Evolutionary conservation across 2,797 vertebrate species (phyloP).

Genomic region (Sebastes hubbsi): DNA sequence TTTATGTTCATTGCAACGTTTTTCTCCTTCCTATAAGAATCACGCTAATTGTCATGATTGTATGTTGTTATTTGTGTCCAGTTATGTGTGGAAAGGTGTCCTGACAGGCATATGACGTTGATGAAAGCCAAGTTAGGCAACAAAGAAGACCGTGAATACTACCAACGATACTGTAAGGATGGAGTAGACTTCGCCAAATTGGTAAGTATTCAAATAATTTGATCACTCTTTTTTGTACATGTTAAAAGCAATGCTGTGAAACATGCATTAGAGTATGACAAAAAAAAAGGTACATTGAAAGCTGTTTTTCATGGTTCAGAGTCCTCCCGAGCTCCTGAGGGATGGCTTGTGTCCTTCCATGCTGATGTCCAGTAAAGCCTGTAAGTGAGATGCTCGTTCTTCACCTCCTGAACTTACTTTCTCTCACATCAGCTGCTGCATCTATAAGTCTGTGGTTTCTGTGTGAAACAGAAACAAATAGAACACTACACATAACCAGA

Average conservation of each 20-base stretch:
- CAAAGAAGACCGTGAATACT: slow-evolving; percentile 73
- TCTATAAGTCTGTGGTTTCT: not conserved
- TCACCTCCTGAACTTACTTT: not conserved
- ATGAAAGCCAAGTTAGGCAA: slow-evolving; percentile 54
- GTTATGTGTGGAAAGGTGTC: slow-evolving; percentile 91
- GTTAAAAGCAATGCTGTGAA: not conserved
- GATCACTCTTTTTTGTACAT: not conserved
- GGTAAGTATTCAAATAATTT: slow-evolving; percentile 31
- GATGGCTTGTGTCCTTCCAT: slow-evolving; percentile 87
- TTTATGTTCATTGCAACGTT: not conserved
- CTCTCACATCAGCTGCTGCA: not conserved
- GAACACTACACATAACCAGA: not conserved
- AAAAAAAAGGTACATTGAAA: not conserved
- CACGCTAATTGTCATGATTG: not conserved
- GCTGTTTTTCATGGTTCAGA: slow-evolving; percentile 68
- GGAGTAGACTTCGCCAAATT: slow-evolving; percentile 56
- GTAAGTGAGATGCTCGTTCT: slow-evolving; percentile 77
- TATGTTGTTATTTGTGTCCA: slow-evolving; percentile 62
- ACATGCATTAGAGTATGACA: not conserved
- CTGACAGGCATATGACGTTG: slow-evolving; percentile 82
- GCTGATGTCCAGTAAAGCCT: slow-evolving; percentile 88
- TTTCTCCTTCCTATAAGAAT: not conserved
- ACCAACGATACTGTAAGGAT: slow-evolving; percentile 85
- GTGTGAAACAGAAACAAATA: not conserved
- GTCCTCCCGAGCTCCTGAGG: slow-evolving; percentile 76